Percentiles rank a stretch among this genome's conserved stretches.
Evolutionary conservation across 2,888 invertebrate species (phyloP).

Genomic region (Exocentrus adspersus): DNA sequence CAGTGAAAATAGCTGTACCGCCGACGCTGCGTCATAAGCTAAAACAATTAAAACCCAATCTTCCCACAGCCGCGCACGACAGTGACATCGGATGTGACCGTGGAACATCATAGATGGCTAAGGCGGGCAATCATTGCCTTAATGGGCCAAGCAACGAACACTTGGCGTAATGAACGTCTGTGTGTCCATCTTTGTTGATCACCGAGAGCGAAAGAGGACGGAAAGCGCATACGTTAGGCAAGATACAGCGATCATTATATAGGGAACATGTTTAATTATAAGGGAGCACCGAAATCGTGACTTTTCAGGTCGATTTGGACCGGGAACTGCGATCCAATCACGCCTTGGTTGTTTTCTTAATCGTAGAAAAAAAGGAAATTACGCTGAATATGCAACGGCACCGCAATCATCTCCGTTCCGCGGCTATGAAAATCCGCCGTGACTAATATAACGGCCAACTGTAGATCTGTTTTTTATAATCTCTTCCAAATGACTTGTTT

Average conservation of each 20-base stretch:
- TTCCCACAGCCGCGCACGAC: constrained; percentile 52
- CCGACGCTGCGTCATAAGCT: constrained; percentile 22
- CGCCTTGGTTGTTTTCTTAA: constrained; percentile 52
- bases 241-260: constrained; percentile 43
- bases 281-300: constrained; percentile 62
- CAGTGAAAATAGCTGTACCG: not conserved
- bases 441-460: not conserved
- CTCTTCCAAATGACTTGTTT: too few species aligned
- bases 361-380: constrained; percentile 30
- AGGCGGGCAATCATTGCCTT: constrained; percentile 51
- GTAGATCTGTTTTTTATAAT: too few species aligned
- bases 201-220: constrained; percentile 30
- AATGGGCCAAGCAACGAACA: constrained; percentile 51
- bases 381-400: constrained; percentile 2
- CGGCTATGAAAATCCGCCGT: not conserved
- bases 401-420: not conserved
- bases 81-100: constrained; percentile 54
- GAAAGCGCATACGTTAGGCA: constrained; percentile 23
- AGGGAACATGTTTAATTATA: constrained; percentile 60
- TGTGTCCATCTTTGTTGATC: constrained; percentile 40
- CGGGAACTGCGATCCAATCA: constrained; percentile 50
- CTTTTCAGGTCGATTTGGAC: constrained; percentile 59
- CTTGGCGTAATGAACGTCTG: constrained; percentile 49
- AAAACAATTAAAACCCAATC: constrained; percentile 54
- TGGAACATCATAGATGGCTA: constrained; percentile 51